These are phyloP conservation scores for Hormaphis cornu DNA, from an alignment of 1,140 invertebrate genomes.

Conservation along the genomic window DNA sequence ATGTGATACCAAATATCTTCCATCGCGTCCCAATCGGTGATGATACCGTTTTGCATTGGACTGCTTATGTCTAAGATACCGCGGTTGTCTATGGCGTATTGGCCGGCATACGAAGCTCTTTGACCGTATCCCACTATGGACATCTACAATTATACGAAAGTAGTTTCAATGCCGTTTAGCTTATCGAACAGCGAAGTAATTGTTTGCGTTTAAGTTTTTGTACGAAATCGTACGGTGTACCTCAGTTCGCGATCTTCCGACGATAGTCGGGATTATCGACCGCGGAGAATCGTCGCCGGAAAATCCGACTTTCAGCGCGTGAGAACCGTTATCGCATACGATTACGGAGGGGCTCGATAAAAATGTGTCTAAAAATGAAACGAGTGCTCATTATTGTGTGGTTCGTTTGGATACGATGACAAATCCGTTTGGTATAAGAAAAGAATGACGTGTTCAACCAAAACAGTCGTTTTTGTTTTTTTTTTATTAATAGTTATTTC, in stretches of 20 bases:
- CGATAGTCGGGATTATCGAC: background rate
- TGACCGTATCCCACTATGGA: background rate
- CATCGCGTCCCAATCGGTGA: constrained; percentile 96
- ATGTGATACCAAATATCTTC: constrained; percentile 95
- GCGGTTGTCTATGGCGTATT: background rate
- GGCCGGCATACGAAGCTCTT: background rate
- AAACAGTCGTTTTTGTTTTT: too few species aligned
- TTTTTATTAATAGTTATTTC: too few species aligned
- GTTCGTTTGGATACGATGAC: too few species aligned
- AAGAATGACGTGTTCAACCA: too few species aligned
- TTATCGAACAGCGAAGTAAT: too few species aligned
- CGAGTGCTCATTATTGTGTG: too few species aligned
- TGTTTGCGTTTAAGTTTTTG: too few species aligned
- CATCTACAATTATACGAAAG: too few species aligned
- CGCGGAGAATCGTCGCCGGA: background rate
- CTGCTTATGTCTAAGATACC: constrained; percentile 73
- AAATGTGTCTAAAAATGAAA: too few species aligned
- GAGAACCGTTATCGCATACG: background rate
- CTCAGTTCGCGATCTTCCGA: background rate
- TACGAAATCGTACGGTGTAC: background rate
- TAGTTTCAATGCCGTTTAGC: too few species aligned
- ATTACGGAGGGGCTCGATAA: too few species aligned
- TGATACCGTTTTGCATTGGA: constrained; percentile 88
- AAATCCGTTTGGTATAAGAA: too few species aligned
- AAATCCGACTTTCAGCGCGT: background rate